These are phyloP conservation scores for Drosophila paulistorum DNA, from an alignment of 1,140 invertebrate genomes.

Conservation along the genomic window DNA sequence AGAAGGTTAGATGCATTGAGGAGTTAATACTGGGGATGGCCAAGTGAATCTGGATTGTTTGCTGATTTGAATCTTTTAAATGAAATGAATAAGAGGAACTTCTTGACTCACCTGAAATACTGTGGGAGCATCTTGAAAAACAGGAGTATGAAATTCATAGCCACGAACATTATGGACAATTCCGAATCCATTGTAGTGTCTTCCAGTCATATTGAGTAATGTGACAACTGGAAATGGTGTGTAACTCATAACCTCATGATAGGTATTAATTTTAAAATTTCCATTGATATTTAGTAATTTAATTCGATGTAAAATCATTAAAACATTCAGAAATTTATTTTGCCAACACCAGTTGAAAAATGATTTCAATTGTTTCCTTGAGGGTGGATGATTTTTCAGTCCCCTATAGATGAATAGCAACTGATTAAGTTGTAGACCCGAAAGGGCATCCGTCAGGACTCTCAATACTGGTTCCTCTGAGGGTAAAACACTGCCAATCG, in stretches of 20 bases:
- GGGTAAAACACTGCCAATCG: conserved; percentile 27
- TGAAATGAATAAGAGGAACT: too few species aligned
- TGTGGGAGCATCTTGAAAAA: conserved; percentile 43
- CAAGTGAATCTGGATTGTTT: too few species aligned
- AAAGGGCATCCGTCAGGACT: conserved; percentile 25
- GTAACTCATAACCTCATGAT: conserved; percentile 46
- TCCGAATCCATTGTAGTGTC: conserved; percentile 10
- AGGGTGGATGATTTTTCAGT: neutral
- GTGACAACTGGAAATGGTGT: conserved; percentile 54
- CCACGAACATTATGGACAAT: conserved; percentile 38
- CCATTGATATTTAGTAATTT: neutral
- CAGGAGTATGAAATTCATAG: conserved; percentile 47
- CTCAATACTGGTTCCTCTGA: conserved; percentile 43
- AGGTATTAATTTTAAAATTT: neutral
- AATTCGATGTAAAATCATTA: conserved; percentile 23
- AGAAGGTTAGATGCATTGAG: too few species aligned
- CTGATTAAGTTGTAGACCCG: conserved; percentile 38
- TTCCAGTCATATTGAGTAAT: conserved; percentile 33
- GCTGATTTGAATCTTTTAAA: too few species aligned
- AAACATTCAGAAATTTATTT: conserved; percentile 48
- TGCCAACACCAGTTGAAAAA: conserved; percentile 65
- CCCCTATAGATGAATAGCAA: conserved; percentile 43
- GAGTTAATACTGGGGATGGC: too few species aligned
- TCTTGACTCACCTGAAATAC: conserved; percentile 48
- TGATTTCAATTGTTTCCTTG: neutral